Conservation (phyloP, 2,888 invertebrate species). For the Strigamia crassipes region DNA sequence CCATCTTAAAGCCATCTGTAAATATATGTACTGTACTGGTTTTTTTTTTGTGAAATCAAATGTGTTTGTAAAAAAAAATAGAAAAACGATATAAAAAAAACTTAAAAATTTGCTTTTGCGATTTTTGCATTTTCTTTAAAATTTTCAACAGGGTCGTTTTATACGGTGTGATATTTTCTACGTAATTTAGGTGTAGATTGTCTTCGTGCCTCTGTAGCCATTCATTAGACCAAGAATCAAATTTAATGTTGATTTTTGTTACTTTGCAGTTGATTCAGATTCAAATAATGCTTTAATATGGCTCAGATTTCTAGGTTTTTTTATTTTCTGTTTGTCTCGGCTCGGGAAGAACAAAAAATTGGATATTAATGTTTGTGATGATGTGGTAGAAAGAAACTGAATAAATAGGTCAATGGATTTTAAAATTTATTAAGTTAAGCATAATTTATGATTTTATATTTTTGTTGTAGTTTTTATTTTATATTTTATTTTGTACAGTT, state of each 20-base stretch:
- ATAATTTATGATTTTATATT: constrained; percentile 6
- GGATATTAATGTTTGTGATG: neutral
- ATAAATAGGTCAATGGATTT: neutral
- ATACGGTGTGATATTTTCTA: neutral
- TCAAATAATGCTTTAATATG: neutral
- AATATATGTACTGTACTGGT: constrained; percentile 19
- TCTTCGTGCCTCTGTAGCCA: neutral
- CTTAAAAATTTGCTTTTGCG: constrained; percentile 14
- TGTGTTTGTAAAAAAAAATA: constrained; percentile 5
- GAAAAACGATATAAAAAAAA: neutral
- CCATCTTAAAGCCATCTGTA: constrained; percentile 30
- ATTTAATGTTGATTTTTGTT: neutral
- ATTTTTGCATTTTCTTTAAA: neutral
- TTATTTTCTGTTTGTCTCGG: neutral
- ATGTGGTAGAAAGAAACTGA: neutral
- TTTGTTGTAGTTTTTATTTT: neutral
- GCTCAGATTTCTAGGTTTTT: neutral
- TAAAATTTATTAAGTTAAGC: neutral
- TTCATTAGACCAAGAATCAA: no score
- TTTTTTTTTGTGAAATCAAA: constrained; percentile 8
- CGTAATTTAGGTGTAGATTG: neutral
- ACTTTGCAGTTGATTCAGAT: neutral
- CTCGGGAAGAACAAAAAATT: neutral
- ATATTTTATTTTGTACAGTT: neutral
- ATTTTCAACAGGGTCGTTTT: constrained; percentile 6